A percentile compares a stretch with the other conserved stretches of the same genome.
phyloP scores from a whole-genome alignment of 2,113 vertebrate species.

The Todiramphus saurophagus region DNA sequence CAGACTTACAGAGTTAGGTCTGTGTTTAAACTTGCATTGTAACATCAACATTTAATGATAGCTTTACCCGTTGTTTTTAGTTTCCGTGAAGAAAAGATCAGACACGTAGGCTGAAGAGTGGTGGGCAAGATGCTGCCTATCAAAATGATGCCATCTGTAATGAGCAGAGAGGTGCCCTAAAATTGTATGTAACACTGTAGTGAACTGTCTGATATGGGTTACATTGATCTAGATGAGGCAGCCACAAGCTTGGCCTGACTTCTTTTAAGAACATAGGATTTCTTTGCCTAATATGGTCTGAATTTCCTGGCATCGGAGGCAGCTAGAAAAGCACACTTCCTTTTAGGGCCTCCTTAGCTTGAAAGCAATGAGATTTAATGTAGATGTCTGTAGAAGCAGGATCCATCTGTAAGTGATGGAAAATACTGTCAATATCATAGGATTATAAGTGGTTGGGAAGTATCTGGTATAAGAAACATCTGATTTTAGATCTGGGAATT shows the following conservation, averaged over 20 bases:
- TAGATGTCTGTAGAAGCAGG: conserved; percentile 56
- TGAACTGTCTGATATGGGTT: not conserved
- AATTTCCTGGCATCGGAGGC: not conserved
- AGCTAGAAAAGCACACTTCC: not conserved
- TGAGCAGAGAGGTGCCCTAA: not conserved
- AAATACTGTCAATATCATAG: not conserved
- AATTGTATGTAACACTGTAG: not conserved
- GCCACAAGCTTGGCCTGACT: not conserved
- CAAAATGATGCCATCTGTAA: not conserved
- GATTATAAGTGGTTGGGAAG: not conserved
- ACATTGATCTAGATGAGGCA: not conserved
- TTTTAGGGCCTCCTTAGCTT: not conserved
- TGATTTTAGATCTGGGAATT: not conserved
- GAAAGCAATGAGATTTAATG: not conserved
- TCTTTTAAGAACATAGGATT: not conserved
- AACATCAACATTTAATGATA: not conserved
- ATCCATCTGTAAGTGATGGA: conserved; percentile 3
- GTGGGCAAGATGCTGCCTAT: not conserved
- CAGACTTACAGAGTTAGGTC: not conserved
- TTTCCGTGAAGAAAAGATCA: not conserved
- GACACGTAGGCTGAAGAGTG: rapidly evolving
- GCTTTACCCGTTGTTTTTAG: not conserved
- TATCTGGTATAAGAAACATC: not conserved
- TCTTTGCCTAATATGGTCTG: not conserved
- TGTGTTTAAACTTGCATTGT: not conserved